phyloP scores from a whole-genome alignment of 2,113 vertebrate genomes.

The Tupaia chinensis region DNA sequence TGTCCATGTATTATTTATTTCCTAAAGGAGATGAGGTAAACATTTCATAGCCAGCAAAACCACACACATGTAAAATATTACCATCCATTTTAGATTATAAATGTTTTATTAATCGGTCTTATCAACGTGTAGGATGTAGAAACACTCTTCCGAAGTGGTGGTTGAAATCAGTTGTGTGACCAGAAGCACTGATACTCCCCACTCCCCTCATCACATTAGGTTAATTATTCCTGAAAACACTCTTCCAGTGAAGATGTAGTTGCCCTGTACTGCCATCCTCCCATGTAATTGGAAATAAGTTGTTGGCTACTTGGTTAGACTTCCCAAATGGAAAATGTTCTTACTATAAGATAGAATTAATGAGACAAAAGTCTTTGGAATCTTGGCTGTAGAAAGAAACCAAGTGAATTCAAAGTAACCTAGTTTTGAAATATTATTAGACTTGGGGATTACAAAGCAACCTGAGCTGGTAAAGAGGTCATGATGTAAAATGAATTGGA shows the following conservation, averaged over 20 bases:
- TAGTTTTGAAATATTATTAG: background rate
- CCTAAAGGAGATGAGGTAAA: background rate
- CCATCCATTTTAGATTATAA: background rate
- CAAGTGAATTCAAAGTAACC: background rate
- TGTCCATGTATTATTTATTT: background rate
- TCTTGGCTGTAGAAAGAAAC: background rate
- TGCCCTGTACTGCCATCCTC: slow-evolving; percentile 11
- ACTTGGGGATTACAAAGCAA: background rate
- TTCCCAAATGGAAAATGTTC: background rate
- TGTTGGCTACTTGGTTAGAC: background rate
- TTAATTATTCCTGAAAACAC: background rate
- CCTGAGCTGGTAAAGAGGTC: background rate
- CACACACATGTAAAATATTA: background rate
- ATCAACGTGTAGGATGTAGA: background rate
- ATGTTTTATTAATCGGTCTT: background rate
- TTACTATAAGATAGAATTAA: slow-evolving; percentile 8
- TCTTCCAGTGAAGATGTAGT: background rate
- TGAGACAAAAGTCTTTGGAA: background rate
- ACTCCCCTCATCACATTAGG: background rate
- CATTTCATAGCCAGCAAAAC: background rate
- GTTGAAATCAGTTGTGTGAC: background rate
- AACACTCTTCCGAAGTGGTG: background rate
- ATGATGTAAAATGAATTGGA: background rate
- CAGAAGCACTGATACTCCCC: background rate
- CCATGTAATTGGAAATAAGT: background rate